Base-by-base conservation (phyloP, 2,797 vertebrate genomes). In the Jordanella pulchra region DNA sequence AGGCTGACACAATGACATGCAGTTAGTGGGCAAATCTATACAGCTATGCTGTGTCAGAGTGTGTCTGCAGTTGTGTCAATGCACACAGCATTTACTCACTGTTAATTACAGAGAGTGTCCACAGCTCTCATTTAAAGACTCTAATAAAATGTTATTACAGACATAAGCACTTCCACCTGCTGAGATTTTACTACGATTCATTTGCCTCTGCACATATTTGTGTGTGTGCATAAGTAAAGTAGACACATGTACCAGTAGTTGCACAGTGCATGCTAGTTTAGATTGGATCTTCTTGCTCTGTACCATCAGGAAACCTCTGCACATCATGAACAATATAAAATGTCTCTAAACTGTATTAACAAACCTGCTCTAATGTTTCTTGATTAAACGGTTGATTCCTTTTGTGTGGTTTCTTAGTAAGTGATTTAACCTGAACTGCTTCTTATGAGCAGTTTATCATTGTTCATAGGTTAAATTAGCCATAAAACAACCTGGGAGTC, bases 101-200 rank as follows among this genome's bases (percentile, higher is more conserved):
- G 89, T 84, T 88, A 84, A 86, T 81, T 87, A 68, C 81, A 84
- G 73, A 78, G 73, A 80, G 71, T 71, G 86, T 87, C 82, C 86
- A 85, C 81, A 79, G 69, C 78, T 89, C 81, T 89, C 75, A 87
- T 88, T 92, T 90, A 73, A 76, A 89, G 78, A 76, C 71, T 81
- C 77, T 88, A 90, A 87, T 90, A 91, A 91, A 93, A 91, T 77
- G 83, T 90, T 87, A 89, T 87, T 87, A 91, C 84, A 82, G 75
- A 61, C 78, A 69, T 90, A 92, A 92, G 83, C 79, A 75, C 80
- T 92, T 90, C 89, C 91, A 93, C 89, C 91, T 93, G 91, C 80
- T 76, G 74, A 48, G 71, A 75, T 78, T 82, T 78, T 75, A 83
- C 75, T 78, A 69, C 45, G 64, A 73, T 77, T 66, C 74, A 25